Evolutionary conservation across 1,140 invertebrate genomes (phyloP), one percentile per base, ranked within the genome.

Genomic region (Lepidurus packardi): DNA sequence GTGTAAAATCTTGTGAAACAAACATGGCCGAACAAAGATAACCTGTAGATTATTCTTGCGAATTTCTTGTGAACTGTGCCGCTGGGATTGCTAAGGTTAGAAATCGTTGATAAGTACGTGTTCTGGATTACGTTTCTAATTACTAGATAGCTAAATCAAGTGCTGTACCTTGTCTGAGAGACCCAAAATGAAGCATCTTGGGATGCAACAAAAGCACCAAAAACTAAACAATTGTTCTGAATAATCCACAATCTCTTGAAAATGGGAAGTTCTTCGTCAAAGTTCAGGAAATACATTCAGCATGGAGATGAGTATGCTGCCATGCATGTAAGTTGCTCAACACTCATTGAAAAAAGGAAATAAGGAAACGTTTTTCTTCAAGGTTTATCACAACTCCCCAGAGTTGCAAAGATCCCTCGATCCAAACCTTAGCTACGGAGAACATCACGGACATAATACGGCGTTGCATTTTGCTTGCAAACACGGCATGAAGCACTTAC

Each of bases 241-340:
- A 21, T 65, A n/a, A 65, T 65, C 8, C 53, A 13, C 7, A 21
- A 16, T 65, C 13, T 16, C 10, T 1, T 16, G 16, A 81, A 47
- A 78, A 91, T 91, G 90, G 90, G 90, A 79, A 91, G 89, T 84
- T 86, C 89, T 25, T 90, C 90, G 16, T 90, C 90, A 43, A 91
- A 91, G 83, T 91, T 91, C 82, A 89, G 90, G 80, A 91, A 91
- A 82, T 90, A 91, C 83, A 85, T 91, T n/a, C 89, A 90, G 83
- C 89, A 90, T 86, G 90, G 90, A 41, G 90, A 91, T 83, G 90
- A 91, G 83, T 90, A 89, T 83, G 90, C 90, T 77, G 90, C 90
- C 24, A 88, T 91, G 85, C 89, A 90, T 83, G 84, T 87, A 84
- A 83, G 75, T 85, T 84, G 75, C 44, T 7, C 5, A 34, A 81